Evolutionary conservation across 2,888 invertebrate genomes (phyloP).

Genomic region (Steinernema scapterisci): DNA sequence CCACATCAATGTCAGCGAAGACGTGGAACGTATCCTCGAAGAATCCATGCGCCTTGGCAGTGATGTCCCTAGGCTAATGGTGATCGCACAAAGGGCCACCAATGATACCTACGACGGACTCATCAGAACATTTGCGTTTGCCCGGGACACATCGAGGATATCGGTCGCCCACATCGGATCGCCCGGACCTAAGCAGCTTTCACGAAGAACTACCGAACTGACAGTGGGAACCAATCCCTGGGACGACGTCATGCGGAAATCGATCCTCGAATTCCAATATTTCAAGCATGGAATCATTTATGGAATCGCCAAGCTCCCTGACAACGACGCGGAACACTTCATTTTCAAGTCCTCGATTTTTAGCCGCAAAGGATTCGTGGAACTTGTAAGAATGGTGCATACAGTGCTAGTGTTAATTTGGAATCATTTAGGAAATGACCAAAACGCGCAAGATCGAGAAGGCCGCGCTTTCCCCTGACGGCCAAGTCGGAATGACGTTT

Average conservation of each 20-base stretch:
- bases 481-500: neutral
- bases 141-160: neutral
- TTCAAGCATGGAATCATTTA: neutral
- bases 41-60: neutral
- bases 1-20: neutral
- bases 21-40: neutral
- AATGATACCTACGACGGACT: neutral
- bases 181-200: neutral
- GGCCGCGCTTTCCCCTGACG: neutral
- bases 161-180: neutral
- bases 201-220: too few relatives aligned
- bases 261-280: neutral
- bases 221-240: neutral
- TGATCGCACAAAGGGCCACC: neutral
- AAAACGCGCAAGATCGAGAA: constrained; percentile 6
- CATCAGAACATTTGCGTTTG: neutral
- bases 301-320: neutral
- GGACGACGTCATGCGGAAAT: neutral
- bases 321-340: neutral
- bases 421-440: neutral
- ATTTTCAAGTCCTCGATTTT: neutral
- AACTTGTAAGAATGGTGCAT: neutral
- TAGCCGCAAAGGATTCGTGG: neutral
- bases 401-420: neutral
- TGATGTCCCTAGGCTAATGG: neutral